Conservation (phyloP, 2,888 invertebrate species). For the Meghimatium bilineatum region DNA sequence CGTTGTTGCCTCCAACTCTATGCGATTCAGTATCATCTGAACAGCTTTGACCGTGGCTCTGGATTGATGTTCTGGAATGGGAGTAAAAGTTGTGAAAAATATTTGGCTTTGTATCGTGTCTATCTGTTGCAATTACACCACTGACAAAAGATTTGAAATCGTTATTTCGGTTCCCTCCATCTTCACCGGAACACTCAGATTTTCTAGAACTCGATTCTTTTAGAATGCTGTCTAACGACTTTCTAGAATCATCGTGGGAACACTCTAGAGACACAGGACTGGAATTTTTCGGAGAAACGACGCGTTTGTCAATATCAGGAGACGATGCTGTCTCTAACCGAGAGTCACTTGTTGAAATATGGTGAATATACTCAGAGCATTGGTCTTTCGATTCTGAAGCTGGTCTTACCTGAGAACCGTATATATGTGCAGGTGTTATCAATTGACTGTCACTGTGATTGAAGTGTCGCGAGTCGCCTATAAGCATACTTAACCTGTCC, state of each 20-base stretch:
- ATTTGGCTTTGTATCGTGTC: background rate
- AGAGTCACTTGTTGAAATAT: constrained; percentile 9
- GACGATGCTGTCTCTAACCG: background rate
- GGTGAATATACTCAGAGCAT: constrained; percentile 34
- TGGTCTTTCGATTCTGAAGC: background rate
- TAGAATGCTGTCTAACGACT: background rate
- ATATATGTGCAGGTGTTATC: background rate
- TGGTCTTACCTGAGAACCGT: background rate
- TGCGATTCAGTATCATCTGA: background rate
- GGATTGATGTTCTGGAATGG: constrained; percentile 15
- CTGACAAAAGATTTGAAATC: background rate
- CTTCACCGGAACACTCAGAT: constrained; percentile 1
- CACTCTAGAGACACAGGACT: background rate
- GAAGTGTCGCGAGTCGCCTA: background rate
- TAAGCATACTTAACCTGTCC: background rate
- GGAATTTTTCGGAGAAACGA: background rate
- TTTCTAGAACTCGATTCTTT: background rate
- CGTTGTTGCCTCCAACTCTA: background rate
- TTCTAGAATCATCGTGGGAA: background rate
- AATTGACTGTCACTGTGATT: background rate
- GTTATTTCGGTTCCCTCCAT: background rate
- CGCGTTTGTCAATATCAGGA: background rate
- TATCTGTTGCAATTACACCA: background rate
- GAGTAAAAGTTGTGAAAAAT: constrained; percentile 8
- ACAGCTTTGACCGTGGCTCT: background rate